phyloP scores from a whole-genome alignment of 2,797 vertebrate species.

The Vireo griseus region DNA sequence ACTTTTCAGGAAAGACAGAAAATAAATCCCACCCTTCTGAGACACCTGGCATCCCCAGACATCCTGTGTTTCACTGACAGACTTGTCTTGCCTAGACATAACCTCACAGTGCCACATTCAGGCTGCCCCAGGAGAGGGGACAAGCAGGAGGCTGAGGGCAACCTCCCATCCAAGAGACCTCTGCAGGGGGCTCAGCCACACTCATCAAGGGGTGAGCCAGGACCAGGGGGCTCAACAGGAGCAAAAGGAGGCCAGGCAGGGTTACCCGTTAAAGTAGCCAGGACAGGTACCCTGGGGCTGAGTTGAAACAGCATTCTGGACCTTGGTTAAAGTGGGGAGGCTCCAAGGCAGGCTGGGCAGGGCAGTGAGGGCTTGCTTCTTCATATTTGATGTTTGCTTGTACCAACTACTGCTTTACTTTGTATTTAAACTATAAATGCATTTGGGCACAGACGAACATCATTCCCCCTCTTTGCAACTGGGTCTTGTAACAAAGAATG shows the following conservation, averaged over 20 bases:
- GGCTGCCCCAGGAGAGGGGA: background rate
- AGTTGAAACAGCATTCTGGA: background rate
- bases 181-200: background rate
- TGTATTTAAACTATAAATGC: background rate
- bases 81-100: background rate
- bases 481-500: background rate
- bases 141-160: background rate
- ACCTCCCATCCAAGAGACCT: background rate
- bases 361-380: background rate
- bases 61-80: background rate
- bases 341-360: background rate
- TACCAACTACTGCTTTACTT: background rate
- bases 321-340: background rate
- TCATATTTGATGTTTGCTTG: background rate
- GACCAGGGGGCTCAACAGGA: background rate
- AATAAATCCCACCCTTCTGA: background rate
- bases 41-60: background rate
- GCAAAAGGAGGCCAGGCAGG: background rate
- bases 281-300: background rate
- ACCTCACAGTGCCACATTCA: accelerated
- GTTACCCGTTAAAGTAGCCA: accelerated
- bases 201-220: background rate
- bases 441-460: background rate
- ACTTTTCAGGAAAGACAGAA: background rate
- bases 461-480: background rate